These are phyloP conservation scores for Cyclina sinensis DNA, from an alignment of 1,140 invertebrate species.

Conservation along the genomic window DNA sequence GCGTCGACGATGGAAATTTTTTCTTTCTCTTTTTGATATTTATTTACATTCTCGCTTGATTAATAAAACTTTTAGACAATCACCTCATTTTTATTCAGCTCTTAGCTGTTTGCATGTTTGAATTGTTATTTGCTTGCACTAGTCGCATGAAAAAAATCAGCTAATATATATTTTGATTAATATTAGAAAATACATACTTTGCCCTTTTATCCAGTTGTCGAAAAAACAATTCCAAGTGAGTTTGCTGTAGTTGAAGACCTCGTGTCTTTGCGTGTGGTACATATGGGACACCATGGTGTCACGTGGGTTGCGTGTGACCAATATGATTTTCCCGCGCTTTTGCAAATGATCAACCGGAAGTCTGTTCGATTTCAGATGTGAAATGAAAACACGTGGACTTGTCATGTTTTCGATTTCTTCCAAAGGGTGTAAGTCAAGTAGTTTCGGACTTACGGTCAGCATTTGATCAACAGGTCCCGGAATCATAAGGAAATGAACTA, in stretches of 20 bases:
- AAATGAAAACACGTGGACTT: conserved; percentile 10
- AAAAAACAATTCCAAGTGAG: conserved; percentile 43
- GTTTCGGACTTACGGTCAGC: conserved; percentile 4
- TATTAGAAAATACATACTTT: neutral
- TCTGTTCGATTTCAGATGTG: conserved; percentile 24
- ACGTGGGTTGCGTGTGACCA: conserved; percentile 40
- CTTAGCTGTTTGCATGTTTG: too few relatives aligned
- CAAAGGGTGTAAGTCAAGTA: conserved; percentile 9
- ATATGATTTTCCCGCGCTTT: conserved; percentile 53
- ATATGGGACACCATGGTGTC: conserved; percentile 48
- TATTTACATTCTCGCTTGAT: too few relatives aligned
- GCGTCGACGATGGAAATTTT: too few relatives aligned
- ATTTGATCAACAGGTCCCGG: conserved; percentile 35
- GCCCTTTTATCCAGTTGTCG: conserved; percentile 18
- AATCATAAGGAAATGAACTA: conserved; percentile 29
- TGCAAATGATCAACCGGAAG: conserved; percentile 46
- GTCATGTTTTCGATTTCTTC: neutral
- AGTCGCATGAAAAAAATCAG: too few relatives aligned
- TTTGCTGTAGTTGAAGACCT: conserved; percentile 23
- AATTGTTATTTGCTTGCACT: neutral
- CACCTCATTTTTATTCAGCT: too few relatives aligned
- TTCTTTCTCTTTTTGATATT: too few relatives aligned
- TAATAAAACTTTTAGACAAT: too few relatives aligned
- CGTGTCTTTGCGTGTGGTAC: conserved; percentile 29
- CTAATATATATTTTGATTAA: too few relatives aligned